Base-by-base conservation (phyloP, 1,140 invertebrate species). In the Megalonaias nervosa region DNA sequence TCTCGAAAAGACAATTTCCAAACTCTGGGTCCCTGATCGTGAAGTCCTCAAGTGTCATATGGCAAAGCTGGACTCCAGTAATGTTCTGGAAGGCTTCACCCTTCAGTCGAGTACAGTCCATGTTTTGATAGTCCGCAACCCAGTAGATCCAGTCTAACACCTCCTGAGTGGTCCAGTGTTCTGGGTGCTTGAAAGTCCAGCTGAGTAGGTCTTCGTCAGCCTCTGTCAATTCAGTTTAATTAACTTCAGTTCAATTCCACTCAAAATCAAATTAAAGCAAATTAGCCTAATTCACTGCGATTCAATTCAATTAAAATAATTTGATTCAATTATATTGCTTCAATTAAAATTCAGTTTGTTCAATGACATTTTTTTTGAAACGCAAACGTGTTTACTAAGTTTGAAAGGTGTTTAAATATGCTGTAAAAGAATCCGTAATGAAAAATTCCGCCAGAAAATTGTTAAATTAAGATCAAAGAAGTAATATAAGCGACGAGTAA, bases 11-110 rank as follows among this genome's bases (percentile, higher is more conserved):
- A 12, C 76, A 67, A 59, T 66, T 68, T 31, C 88, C 88, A 70
- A 85, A 88, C 23, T 85, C 81, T 23, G 82, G 84, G 26, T 89
- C 88, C 6, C 79, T 75, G 14, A 75, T 61, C 13, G 74, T 71
- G 68, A 90, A 88, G 26, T 90, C 84, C 14, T 83, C 81, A 15
- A 76, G 58, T 3, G 81, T 71, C 86, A 90, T 86, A 68, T 78
- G 72, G 71, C 87, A 88, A 0, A 90, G 80, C 69, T 87, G 75
- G 16, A 69, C 68, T 14, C 89, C 89, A 12, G 82, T 84, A 11
- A 86, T 60, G 57, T 78, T 79, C 68, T 89, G 87, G 81, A 88
- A 90, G 19, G 81, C 80, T 75, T 90, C 89, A 17, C 82, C 88
- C 26, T 83, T 65, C 58, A 89, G 81, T 60, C 83, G 81, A n/a